Evolutionary conservation across 1,140 invertebrate species (phyloP).

Genomic region (Eubasilissa regina): DNA sequence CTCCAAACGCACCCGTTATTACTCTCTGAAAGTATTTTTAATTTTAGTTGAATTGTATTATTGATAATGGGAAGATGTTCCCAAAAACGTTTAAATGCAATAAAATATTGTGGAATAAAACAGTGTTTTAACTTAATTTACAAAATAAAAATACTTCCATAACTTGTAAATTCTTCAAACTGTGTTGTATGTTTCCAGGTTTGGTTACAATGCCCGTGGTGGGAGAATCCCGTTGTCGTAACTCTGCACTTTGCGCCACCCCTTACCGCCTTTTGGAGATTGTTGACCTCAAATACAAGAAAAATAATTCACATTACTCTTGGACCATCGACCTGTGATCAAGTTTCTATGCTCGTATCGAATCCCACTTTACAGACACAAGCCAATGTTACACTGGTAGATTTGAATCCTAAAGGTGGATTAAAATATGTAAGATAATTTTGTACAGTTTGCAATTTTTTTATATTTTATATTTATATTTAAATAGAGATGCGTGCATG

Average conservation of each 20-base stretch:
- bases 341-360: constrained; percentile 74
- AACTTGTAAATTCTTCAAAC: too few relatives aligned
- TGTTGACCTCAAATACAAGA: constrained; percentile 86
- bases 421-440: constrained; percentile 55
- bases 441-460: not conserved
- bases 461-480: not conserved
- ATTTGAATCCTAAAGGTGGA: constrained; percentile 75
- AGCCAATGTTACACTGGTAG: constrained; percentile 74
- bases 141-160: too few relatives aligned
- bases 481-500: not conserved
- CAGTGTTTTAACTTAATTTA: too few relatives aligned
- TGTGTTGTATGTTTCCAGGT: constrained; percentile 63
- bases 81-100: too few relatives aligned
- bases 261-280: constrained; percentile 82
- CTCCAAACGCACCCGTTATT: too few relatives aligned
- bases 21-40: too few relatives aligned
- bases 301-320: constrained; percentile 88
- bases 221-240: constrained; percentile 77
- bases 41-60: too few relatives aligned
- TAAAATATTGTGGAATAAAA: too few relatives aligned
- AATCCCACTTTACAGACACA: constrained; percentile 75
- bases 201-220: constrained; percentile 83
- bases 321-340: constrained; percentile 77
- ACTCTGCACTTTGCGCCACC: constrained; percentile 86
- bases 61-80: too few relatives aligned